Evolutionary conservation across 2,113 vertebrate genomes (phyloP).

Genomic region (Paracanthobrama guichenoti): DNA sequence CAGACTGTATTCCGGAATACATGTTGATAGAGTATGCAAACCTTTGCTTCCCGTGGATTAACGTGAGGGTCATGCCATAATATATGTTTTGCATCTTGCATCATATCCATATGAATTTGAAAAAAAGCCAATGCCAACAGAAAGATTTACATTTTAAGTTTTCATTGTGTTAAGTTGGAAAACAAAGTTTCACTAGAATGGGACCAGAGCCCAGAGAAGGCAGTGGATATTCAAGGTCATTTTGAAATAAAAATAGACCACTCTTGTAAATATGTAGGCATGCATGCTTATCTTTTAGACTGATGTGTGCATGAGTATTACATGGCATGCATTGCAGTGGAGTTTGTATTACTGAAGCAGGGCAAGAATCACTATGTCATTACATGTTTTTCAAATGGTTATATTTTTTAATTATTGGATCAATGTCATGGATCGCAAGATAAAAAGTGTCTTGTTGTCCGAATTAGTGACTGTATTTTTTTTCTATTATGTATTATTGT

Average conservation of each 20-base stretch:
- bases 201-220: neutral
- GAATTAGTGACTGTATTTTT: no score
- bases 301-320: neutral
- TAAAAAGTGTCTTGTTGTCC: no score
- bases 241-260: conserved; percentile 31
- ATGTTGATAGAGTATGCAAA: neutral
- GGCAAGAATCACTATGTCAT: neutral
- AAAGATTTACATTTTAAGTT: neutral
- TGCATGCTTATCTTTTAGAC: conserved; percentile 7
- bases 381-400: no score
- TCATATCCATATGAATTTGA: neutral
- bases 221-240: conserved; percentile 8
- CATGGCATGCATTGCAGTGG: neutral
- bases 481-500: no score
- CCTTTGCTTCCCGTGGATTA: neutral
- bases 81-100: neutral
- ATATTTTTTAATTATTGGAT: no score
- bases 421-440: no score
- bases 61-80: neutral
- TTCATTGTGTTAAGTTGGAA: conserved; percentile 9
- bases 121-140: neutral
- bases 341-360: neutral
- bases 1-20: conserved; percentile 15
- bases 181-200: neutral
- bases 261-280: conserved; percentile 1